Evolutionary conservation across 2,113 vertebrate species (phyloP).

Genomic region (Rana temporaria): DNA sequence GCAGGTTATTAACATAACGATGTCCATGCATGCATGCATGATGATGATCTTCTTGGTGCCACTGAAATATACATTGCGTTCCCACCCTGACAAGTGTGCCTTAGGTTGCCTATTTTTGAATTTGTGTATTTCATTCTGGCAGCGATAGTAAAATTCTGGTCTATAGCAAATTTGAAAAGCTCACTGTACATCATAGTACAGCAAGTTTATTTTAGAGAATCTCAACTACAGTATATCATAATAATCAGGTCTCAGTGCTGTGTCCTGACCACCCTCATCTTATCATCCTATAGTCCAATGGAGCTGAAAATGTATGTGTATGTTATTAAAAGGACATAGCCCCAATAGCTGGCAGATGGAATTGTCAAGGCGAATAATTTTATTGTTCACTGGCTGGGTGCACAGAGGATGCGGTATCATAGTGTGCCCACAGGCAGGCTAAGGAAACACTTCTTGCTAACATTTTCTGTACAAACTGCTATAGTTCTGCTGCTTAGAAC

Average conservation of each 20-base stretch:
- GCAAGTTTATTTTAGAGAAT: not conserved
- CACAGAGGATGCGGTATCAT: slow-evolving; percentile 26
- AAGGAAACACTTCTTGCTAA: slow-evolving; percentile 5
- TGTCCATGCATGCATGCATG: no score
- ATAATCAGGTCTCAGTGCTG: not conserved
- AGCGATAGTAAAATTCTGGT: not conserved
- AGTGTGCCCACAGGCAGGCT: slow-evolving; percentile 4
- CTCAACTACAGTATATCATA: not conserved
- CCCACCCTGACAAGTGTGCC: no score
- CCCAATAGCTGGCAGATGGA: slow-evolving; percentile 48
- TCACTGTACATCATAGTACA: not conserved
- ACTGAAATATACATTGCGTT: no score
- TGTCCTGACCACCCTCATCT: slow-evolving; percentile 32
- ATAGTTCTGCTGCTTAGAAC: slow-evolving; percentile 18
- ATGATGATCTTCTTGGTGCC: no score
- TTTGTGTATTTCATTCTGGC: not conserved
- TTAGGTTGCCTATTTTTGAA: not conserved
- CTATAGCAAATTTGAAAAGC: not conserved
- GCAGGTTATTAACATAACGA: no score
- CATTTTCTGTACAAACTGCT: slow-evolving; percentile 7
- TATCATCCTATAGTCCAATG: slow-evolving; percentile 22
- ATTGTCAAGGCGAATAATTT: slow-evolving; percentile 52
- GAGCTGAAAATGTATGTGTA: slow-evolving; percentile 40
- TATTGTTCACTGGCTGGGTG: slow-evolving; percentile 49
- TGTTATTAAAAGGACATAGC: slow-evolving; percentile 43